These are phyloP conservation scores for Lagenorhynchus albirostris DNA, from an alignment of 2,113 vertebrate species.

Conservation along the genomic window DNA sequence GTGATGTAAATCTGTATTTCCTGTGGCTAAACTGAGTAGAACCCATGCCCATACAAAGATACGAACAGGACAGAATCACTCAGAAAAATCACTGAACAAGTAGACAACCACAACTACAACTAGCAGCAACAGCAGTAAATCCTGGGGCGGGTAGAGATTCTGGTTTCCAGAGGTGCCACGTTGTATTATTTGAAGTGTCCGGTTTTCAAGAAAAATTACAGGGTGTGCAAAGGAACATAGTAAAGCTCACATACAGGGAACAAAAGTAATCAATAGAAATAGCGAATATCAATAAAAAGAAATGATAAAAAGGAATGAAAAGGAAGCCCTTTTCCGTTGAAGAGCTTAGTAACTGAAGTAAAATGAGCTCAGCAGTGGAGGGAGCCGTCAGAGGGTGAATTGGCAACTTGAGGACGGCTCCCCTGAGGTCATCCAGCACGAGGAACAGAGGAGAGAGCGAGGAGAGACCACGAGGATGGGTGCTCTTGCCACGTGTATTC, in stretches of 20 bases:
- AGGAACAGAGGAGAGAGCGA: neutral
- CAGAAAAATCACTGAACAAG: neutral
- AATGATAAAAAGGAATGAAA: neutral
- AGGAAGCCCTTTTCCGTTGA: neutral
- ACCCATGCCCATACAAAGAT: neutral
- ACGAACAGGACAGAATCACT: neutral
- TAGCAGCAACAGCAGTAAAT: no score
- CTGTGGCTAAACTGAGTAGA: neutral
- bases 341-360: neutral
- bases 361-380: neutral
- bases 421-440: neutral
- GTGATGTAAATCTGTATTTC: neutral
- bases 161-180: neutral
- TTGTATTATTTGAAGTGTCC: neutral
- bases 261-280: neutral
- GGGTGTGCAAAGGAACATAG: neutral
- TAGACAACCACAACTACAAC: neutral
- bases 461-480: no score
- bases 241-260: neutral
- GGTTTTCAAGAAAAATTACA: neutral
- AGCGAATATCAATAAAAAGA: neutral
- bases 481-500: no score
- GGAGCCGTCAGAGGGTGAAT: neutral
- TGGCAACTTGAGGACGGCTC: neutral
- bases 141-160: neutral